phyloP scores from a whole-genome alignment of 2,113 vertebrate species.

The Euleptes europaea region DNA sequence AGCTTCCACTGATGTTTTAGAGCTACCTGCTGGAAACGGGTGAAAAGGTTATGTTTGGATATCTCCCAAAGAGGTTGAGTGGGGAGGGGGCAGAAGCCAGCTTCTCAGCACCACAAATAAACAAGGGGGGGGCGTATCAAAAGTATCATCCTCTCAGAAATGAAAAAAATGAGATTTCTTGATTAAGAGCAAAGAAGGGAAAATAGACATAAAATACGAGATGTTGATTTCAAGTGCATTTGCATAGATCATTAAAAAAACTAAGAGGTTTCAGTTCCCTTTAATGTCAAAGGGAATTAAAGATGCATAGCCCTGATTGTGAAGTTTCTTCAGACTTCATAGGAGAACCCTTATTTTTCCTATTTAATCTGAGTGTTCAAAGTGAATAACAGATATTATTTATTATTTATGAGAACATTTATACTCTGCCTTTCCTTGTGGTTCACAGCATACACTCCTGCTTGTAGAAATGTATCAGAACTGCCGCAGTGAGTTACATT shows the following conservation, averaged over 20 bases:
- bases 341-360: background rate
- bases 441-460: too few species aligned
- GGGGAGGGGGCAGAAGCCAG: constrained; percentile 58
- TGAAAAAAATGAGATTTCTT: constrained; percentile 16
- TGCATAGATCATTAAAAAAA: background rate
- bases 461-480: too few species aligned
- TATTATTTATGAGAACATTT: too few species aligned
- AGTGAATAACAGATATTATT: background rate
- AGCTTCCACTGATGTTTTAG: constrained; percentile 51
- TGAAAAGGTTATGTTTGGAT: constrained; percentile 64
- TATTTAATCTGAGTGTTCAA: background rate
- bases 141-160: constrained; percentile 15
- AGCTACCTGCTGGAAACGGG: constrained; percentile 62
- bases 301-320: background rate
- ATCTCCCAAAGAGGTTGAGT: constrained; percentile 53
- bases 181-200: background rate
- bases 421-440: too few species aligned
- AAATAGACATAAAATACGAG: background rate
- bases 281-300: background rate
- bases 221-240: background rate
- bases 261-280: background rate
- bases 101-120: constrained; percentile 35
- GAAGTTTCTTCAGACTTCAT: background rate
- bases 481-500: too few species aligned
- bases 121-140: constrained; percentile 28